phyloP scores from a whole-genome alignment of 2,888 invertebrate species.

The Apoderus coryli region DNA sequence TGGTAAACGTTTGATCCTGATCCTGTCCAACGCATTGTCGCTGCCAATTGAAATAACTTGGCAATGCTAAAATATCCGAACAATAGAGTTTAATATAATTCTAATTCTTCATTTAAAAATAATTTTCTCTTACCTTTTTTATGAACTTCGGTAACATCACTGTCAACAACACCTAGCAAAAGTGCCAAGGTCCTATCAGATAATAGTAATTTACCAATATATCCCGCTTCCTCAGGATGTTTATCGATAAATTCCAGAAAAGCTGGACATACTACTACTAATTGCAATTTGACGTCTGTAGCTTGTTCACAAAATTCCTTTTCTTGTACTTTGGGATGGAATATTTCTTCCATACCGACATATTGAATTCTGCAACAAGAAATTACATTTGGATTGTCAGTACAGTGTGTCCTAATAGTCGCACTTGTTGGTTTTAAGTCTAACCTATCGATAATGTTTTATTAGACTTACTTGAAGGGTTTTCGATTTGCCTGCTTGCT shows the following conservation, averaged over 20 bases:
- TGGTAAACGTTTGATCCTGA: slow-evolving; percentile 72
- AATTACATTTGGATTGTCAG: too few relatives aligned
- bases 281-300: slow-evolving; percentile 56
- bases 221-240: slow-evolving; percentile 37
- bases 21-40: slow-evolving; percentile 62
- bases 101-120: too few relatives aligned
- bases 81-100: slow-evolving; percentile 10
- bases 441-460: background rate
- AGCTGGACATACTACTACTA: slow-evolving; percentile 66
- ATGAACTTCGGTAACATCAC: slow-evolving; percentile 52
- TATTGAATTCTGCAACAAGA: slow-evolving; percentile 50
- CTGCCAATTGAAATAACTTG: slow-evolving; percentile 65
- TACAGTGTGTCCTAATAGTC: too few relatives aligned
- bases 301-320: slow-evolving; percentile 41
- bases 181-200: slow-evolving; percentile 65
- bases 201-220: slow-evolving; percentile 44
- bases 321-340: slow-evolving; percentile 30
- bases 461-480: slow-evolving; percentile 55
- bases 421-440: too few relatives aligned
- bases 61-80: slow-evolving; percentile 39
- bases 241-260: slow-evolving; percentile 47
- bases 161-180: slow-evolving; percentile 64
- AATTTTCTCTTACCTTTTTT: slow-evolving; percentile 44
- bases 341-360: slow-evolving; percentile 55
- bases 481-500: slow-evolving; percentile 62